A percentile compares a stretch with the other conserved stretches of the same genome.
Evolutionary conservation across 2,113 vertebrate genomes (phyloP).

Genomic region (Monopterus albus): DNA sequence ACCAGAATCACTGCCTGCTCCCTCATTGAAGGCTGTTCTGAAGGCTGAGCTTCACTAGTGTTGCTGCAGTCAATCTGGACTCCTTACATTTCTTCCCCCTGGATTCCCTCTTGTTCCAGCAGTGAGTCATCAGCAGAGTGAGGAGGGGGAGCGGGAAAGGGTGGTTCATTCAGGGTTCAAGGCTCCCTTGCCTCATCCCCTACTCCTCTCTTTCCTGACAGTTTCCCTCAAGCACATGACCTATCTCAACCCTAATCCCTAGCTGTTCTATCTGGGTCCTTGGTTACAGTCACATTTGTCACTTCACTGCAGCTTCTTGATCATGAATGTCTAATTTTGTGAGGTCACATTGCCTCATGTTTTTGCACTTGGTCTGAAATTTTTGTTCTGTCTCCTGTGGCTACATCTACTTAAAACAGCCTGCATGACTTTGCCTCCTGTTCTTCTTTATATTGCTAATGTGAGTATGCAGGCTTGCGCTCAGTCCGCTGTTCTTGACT

Average conservation of each 20-base stretch:
- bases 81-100: slow-evolving; percentile 15
- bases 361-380: neutral
- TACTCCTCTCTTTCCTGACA: slow-evolving; percentile 43
- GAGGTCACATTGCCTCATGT: slow-evolving; percentile 10
- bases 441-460: neutral
- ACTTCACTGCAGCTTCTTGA: slow-evolving; percentile 17
- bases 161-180: slow-evolving; percentile 75
- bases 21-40: neutral
- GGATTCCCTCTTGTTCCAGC: slow-evolving; percentile 58
- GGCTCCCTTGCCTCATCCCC: slow-evolving; percentile 43
- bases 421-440: neutral
- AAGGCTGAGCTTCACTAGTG: neutral
- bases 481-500: neutral
- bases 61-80: slow-evolving; percentile 30
- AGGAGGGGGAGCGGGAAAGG: slow-evolving; percentile 43
- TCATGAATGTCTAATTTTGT: slow-evolving; percentile 32
- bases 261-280: neutral
- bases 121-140: slow-evolving; percentile 70
- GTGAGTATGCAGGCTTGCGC: neutral
- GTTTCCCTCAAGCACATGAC: slow-evolving; percentile 45
- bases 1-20: slow-evolving; percentile 20
- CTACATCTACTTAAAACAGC: slow-evolving; percentile 23
- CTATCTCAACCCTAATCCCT: slow-evolving; percentile 45
- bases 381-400: slow-evolving; percentile 16
- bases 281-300: slow-evolving; percentile 39